A percentile compares a stretch with the other conserved stretches of the same genome.
Conservation (phyloP, 2,797 vertebrate genomes). For the Sebastes flavidus region DNA sequence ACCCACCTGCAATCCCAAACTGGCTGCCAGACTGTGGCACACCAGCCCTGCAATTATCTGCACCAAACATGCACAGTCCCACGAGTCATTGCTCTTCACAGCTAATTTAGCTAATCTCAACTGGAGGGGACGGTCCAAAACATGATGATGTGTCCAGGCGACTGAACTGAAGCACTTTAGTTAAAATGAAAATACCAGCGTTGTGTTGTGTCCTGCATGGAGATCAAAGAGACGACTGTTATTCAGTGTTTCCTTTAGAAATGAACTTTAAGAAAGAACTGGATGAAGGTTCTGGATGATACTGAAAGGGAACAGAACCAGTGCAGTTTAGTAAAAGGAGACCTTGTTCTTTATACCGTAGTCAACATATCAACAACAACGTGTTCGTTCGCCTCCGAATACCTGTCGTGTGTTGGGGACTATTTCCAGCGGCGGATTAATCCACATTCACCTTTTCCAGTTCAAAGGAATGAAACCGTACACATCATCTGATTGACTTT, state of each 20-base stretch:
- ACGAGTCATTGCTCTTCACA: slow-evolving; percentile 80
- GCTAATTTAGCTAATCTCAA: slow-evolving; percentile 82
- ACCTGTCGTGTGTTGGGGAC: neutral
- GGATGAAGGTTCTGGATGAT: neutral
- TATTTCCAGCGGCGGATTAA: neutral
- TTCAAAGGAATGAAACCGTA: neutral
- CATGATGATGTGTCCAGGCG: slow-evolving; percentile 63
- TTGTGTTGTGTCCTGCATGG: slow-evolving; percentile 18
- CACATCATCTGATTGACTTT: too few species aligned
- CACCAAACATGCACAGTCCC: slow-evolving; percentile 75
- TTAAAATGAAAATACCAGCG: slow-evolving; percentile 53
- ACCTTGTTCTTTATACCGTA: neutral
- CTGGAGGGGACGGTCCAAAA: slow-evolving; percentile 73
- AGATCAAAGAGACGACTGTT: slow-evolving; percentile 34
- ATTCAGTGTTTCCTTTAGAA: neutral
- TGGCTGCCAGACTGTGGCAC: slow-evolving; percentile 65
- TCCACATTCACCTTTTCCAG: too few species aligned
- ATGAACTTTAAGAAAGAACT: neutral
- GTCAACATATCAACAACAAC: neutral
- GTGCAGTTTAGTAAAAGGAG: neutral
- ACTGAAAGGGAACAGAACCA: neutral
- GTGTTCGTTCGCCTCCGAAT: neutral
- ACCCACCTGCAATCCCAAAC: slow-evolving; percentile 76
- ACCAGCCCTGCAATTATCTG: slow-evolving; percentile 78
- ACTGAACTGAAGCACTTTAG: slow-evolving; percentile 63